These are phyloP conservation scores for Neuroterus valhalla DNA, from an alignment of 1,140 invertebrate species.

Conservation along the genomic window DNA sequence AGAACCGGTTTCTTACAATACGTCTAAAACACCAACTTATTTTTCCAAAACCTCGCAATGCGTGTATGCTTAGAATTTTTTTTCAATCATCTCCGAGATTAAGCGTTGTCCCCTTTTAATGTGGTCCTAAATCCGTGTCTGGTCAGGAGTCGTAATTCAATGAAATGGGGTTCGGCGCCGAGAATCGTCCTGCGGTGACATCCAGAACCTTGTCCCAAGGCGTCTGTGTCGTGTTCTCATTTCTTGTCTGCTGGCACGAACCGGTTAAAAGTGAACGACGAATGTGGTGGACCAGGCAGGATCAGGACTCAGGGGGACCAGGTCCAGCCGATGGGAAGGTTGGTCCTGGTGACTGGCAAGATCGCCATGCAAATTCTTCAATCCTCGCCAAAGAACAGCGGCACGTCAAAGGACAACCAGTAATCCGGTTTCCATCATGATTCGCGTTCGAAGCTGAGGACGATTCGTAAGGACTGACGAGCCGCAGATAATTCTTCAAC, in stretches of 20 bases:
- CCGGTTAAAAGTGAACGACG: no score
- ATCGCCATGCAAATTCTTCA: constrained; percentile 53
- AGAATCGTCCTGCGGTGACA: constrained; percentile 28
- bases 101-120: constrained; percentile 12
- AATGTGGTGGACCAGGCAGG: no score
- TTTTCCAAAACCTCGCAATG: neutral
- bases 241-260: constrained; percentile 37
- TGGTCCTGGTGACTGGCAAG: constrained; percentile 22
- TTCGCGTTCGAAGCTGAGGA: constrained; percentile 13
- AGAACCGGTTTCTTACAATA: constrained; percentile 7
- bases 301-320: neutral
- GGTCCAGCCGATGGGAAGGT: neutral
- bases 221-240: constrained; percentile 33
- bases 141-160: constrained; percentile 27
- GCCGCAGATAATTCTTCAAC: constrained; percentile 41
- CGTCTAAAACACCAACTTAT: constrained; percentile 6
- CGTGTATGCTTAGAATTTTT: neutral
- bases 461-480: constrained; percentile 36
- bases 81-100: neutral
- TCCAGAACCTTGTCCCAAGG: constrained; percentile 26
- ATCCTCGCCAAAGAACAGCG: constrained; percentile 39
- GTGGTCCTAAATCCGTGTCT: constrained; percentile 13
- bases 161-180: constrained; percentile 28
- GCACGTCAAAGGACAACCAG: constrained; percentile 45
- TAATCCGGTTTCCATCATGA: constrained; percentile 51